Base-by-base conservation (phyloP, 2,888 invertebrate genomes). In the Dynastes hyllus region DNA sequence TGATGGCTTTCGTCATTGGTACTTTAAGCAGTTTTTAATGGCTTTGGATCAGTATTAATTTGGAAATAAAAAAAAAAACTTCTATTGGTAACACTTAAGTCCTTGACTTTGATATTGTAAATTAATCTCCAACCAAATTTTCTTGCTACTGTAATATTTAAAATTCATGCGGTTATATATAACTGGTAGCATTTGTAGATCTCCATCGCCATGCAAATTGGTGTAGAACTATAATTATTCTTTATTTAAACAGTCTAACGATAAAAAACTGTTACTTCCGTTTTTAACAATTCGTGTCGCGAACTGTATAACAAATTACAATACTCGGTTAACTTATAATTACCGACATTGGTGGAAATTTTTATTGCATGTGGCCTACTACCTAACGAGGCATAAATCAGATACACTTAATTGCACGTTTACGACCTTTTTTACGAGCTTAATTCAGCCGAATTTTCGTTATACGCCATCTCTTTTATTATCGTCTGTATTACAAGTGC, bases 381-480 rank as follows among this genome's bases (percentile, higher is more conserved):
- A 75, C 73, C 73, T 75, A 75, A 75, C 73, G 61, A 75, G 73
- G 58, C 61, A 75, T 75, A 75, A 75, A 75, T 75, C 73, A 75
- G 73, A 61, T 75, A 75, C 40, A 75, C 61, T 75, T 75, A 75
- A 75, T 75, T 75, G 73, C 73, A 61, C 73, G 73, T 75, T 75
- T 75, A 75, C 61, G 73, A 61, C 5, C 61, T 45, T 71, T 75
- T 75, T 75, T 75, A 75, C 73, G 73, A 75, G 61, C 61, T 45
- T 75, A 75, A 75, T 75, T 61, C 61, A 61, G 61, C 55, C 73
- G 73, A 73, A 73, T 40, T 73, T 75, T 75, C 73, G 61, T 75
- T 75, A 61, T 75, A 75, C 22, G 45, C 22, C 73, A 61, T 61
- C 61, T 45, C 61, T 75, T 75, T 75, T 75, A 75, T 75, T 75